Percentiles rank a stretch among this genome's conserved stretches.
Conservation (phyloP, 2,113 vertebrate species). For the Sphaerodactylus townsendi region DNA sequence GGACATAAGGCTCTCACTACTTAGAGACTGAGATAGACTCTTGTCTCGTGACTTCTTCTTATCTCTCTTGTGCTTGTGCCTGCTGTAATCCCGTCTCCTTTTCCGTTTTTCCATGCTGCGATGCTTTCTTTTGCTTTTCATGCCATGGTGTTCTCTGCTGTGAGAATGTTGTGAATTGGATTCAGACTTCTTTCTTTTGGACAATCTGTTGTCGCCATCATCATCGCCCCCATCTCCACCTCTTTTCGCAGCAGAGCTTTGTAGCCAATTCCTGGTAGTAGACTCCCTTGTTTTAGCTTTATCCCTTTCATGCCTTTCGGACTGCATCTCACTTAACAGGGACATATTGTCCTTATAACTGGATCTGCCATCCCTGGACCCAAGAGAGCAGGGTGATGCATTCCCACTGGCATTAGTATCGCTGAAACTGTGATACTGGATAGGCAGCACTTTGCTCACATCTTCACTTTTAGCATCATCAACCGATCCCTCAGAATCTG, state of each 20-base stretch:
- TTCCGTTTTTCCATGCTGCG: conserved; percentile 62
- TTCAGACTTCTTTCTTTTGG: conserved; percentile 68
- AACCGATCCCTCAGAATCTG: conserved; percentile 82
- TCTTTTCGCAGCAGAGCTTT: conserved; percentile 59
- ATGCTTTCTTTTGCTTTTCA: conserved; percentile 64
- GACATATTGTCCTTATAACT: conserved; percentile 49
- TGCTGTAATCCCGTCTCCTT: conserved; percentile 76
- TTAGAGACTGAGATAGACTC: conserved; percentile 68
- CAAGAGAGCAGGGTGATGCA: conserved; percentile 64
- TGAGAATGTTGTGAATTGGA: conserved; percentile 52
- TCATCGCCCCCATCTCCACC: conserved; percentile 63
- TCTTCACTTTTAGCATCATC: conserved; percentile 72
- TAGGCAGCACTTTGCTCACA: conserved; percentile 69
- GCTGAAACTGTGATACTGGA: conserved; percentile 74
- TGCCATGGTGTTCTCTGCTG: conserved; percentile 58
- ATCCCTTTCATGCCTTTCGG: conserved; percentile 58
- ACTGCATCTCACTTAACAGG: conserved; percentile 29
- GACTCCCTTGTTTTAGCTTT: conserved; percentile 29
- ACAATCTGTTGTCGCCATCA: conserved; percentile 44
- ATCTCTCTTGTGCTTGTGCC: conserved; percentile 66
- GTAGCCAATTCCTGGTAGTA: conserved; percentile 41
- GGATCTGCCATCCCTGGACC: conserved; percentile 57
- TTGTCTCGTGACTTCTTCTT: conserved; percentile 71
- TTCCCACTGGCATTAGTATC: conserved; percentile 76
- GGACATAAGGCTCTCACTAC: conserved; percentile 69